These are phyloP conservation scores for Echinarachnius parma DNA, from an alignment of 53 echinoderm and acorn worm species.

Conservation along the genomic window DNA sequence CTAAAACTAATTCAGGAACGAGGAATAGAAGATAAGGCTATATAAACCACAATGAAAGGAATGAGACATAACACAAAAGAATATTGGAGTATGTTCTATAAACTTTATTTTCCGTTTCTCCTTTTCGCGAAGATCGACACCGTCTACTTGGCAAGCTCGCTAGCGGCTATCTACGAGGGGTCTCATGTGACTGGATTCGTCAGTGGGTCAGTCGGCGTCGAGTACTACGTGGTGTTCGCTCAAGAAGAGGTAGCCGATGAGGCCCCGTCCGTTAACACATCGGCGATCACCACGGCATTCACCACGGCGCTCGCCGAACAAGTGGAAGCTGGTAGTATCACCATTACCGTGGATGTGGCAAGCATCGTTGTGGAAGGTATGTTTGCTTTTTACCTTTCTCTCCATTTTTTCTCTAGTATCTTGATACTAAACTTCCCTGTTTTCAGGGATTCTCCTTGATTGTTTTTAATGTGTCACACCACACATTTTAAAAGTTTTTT, in stretches of 20 bases:
- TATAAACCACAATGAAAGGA: not conserved
- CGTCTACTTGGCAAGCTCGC: slow-evolving; percentile 4
- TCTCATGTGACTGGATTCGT: slow-evolving; percentile 15
- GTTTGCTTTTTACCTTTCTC: too few species aligned
- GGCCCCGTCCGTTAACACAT: not conserved
- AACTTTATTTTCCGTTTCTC: not conserved
- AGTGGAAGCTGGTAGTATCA: not conserved
- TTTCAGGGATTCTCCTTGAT: too few species aligned
- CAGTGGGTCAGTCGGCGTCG: slow-evolving; percentile 20
- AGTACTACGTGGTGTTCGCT: slow-evolving; percentile 16
- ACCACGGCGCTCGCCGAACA: slow-evolving; percentile 10
- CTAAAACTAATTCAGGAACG: not conserved
- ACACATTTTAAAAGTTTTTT: too few species aligned
- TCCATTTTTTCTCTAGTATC: too few species aligned
- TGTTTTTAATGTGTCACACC: too few species aligned
- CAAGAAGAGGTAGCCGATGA: not conserved
- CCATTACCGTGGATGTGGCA: slow-evolving; percentile 9
- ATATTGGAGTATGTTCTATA: not conserved
- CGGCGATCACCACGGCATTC: not conserved
- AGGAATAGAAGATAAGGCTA: not conserved
- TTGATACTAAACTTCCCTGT: too few species aligned
- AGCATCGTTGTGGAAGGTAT: slow-evolving; percentile 3
- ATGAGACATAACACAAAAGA: too few species aligned
- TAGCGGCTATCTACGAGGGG: slow-evolving; percentile 14
- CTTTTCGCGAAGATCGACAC: slow-evolving; percentile 1